Evolutionary conservation across 1,140 invertebrate genomes (phyloP).

Genomic region (Orchestia grillus): DNA sequence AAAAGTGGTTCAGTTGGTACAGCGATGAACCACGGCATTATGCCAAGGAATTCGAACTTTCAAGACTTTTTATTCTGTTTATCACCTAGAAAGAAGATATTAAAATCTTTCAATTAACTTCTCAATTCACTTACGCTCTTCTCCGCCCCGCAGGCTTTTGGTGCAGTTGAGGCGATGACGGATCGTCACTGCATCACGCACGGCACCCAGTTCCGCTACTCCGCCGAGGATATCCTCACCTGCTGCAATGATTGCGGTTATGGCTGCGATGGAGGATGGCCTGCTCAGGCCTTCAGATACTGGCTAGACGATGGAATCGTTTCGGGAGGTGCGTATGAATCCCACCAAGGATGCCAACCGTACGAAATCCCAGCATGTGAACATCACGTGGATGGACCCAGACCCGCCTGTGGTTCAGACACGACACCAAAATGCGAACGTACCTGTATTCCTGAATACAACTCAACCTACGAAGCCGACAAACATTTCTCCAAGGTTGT

Average conservation of each 20-base stretch:
- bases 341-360: slow-evolving; percentile 84
- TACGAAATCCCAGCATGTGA: slow-evolving; percentile 90
- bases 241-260: slow-evolving; percentile 88
- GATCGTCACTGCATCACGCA: slow-evolving; percentile 90
- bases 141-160: slow-evolving; percentile 76
- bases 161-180: slow-evolving; percentile 95
- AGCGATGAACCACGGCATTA: not conserved
- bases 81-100: not conserved
- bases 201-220: slow-evolving; percentile 82
- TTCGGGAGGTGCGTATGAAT: slow-evolving; percentile 85
- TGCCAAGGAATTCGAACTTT: not conserved
- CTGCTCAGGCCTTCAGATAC: slow-evolving; percentile 83
- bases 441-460: slow-evolving; percentile 80
- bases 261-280: slow-evolving; percentile 88
- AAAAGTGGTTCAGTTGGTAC: not conserved
- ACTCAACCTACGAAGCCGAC: slow-evolving; percentile 80
- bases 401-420: slow-evolving; percentile 79
- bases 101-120: not conserved
- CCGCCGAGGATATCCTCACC: slow-evolving; percentile 87
- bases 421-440: slow-evolving; percentile 84
- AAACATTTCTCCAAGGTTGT: slow-evolving; percentile 81
- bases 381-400: slow-evolving; percentile 86
- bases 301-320: slow-evolving; percentile 85
- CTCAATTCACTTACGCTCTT: not conserved
- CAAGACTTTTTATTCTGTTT: not conserved